Conservation (phyloP, 2,888 invertebrate genomes). For the Parnassius mnemosyne region DNA sequence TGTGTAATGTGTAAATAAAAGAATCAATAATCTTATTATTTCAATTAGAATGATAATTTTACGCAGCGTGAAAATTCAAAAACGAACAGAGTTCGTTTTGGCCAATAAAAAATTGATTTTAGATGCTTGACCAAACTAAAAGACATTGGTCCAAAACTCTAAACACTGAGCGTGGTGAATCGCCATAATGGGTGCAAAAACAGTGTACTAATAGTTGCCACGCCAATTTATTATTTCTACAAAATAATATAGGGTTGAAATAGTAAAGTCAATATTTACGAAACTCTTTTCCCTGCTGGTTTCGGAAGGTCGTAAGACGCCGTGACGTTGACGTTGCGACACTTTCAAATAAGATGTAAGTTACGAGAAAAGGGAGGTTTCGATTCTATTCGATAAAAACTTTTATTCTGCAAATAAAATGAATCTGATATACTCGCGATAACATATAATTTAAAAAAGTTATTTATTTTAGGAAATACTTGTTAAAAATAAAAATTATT, state of each 20-base stretch:
- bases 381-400: neutral
- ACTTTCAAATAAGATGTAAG: conserved; percentile 5
- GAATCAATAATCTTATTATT: too few species aligned
- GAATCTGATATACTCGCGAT: too few species aligned
- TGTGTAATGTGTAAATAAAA: too few species aligned
- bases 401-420: too few species aligned
- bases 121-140: conserved; percentile 42
- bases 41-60: too few species aligned
- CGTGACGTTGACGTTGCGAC: conserved; percentile 49
- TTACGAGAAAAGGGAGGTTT: conserved; percentile 11
- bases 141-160: conserved; percentile 45
- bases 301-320: conserved; percentile 58
- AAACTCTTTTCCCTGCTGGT: conserved; percentile 51
- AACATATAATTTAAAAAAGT: too few species aligned
- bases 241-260: conserved; percentile 37
- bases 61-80: too few species aligned
- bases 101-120: conserved; percentile 21
- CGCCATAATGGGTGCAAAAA: conserved; percentile 60
- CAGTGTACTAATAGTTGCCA: conserved; percentile 29
- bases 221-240: conserved; percentile 36
- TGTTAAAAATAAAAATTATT: too few species aligned
- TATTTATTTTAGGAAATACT: too few species aligned
- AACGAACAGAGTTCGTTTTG: too few species aligned
- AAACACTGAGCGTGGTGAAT: conserved; percentile 62
- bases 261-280: conserved; percentile 40